Evolutionary conservation across 2,797 vertebrate species (phyloP).

Genomic region (Silurus aristotelis): DNA sequence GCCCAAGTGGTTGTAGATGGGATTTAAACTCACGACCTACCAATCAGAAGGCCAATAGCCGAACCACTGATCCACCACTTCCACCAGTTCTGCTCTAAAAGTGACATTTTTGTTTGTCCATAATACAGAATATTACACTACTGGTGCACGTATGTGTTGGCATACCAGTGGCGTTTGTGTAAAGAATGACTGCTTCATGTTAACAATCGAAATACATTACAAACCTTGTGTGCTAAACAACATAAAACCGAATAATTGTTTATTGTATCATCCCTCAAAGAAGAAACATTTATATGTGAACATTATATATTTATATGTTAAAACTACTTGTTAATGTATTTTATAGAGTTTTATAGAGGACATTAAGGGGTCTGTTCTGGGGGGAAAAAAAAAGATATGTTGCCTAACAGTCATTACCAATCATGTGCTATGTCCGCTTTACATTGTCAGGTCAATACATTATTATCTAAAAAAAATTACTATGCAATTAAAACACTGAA

Average conservation of each 20-base stretch:
- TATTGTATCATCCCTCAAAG: background rate
- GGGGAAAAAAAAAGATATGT: background rate
- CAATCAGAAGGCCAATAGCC: too few relatives aligned
- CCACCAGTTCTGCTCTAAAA: background rate
- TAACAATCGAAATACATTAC: background rate
- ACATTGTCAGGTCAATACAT: background rate
- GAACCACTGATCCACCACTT: too few relatives aligned
- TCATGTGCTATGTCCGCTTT: constrained; percentile 1
- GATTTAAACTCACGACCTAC: too few relatives aligned
- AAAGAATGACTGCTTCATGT: background rate
- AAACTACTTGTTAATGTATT: too few relatives aligned
- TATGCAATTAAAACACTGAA: background rate
- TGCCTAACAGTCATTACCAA: background rate
- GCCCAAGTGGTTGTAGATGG: too few relatives aligned
- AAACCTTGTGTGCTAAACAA: background rate
- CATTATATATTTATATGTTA: too few relatives aligned
- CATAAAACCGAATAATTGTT: background rate
- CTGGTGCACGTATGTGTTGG: background rate
- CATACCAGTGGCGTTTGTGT: background rate
- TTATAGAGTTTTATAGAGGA: background rate
- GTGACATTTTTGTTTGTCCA: background rate
- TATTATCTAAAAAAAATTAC: background rate
- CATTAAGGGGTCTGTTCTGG: background rate
- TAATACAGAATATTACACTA: background rate
- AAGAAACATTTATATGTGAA: background rate